phyloP scores from a whole-genome alignment of 2,888 invertebrate genomes.

The Hesperia comma region DNA sequence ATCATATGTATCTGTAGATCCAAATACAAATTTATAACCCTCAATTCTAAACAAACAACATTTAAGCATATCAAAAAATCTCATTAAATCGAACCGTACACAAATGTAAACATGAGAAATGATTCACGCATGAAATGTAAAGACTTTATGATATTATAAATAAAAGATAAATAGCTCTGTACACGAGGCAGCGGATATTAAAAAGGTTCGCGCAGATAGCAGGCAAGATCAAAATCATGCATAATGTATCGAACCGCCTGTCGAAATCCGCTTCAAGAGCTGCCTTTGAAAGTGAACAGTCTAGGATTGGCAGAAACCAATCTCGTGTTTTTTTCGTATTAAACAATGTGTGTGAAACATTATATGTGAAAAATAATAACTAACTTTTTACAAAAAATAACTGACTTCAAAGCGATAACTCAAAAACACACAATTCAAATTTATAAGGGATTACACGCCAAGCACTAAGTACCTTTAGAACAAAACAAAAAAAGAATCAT shows the following conservation, averaged over 20 bases:
- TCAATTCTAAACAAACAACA: background rate
- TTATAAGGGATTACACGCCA: too few relatives aligned
- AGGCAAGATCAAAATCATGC: slow-evolving; percentile 34
- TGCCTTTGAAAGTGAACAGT: background rate
- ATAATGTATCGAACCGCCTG: slow-evolving; percentile 32
- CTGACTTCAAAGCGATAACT: too few relatives aligned
- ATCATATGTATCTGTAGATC: too few relatives aligned
- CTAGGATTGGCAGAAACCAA: background rate
- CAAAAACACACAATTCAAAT: too few relatives aligned
- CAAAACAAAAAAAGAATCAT: too few relatives aligned
- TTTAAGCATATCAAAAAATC: background rate
- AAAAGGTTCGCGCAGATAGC: slow-evolving; percentile 33
- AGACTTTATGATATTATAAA: slow-evolving; percentile 24
- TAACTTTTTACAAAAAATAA: too few relatives aligned
- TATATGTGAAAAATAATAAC: too few relatives aligned
- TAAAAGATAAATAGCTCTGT: slow-evolving; percentile 28
- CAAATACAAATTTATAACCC: background rate
- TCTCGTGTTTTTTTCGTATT: background rate
- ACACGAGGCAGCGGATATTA: slow-evolving; percentile 31
- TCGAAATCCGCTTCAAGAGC: slow-evolving; percentile 25
- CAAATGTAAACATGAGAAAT: slow-evolving; percentile 14
- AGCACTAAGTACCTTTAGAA: too few relatives aligned
- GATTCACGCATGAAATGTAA: slow-evolving; percentile 18
- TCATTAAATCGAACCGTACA: background rate
- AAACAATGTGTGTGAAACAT: background rate